Conservation (phyloP, 1,140 invertebrate species). For the Trichonephila clavata region DNA sequence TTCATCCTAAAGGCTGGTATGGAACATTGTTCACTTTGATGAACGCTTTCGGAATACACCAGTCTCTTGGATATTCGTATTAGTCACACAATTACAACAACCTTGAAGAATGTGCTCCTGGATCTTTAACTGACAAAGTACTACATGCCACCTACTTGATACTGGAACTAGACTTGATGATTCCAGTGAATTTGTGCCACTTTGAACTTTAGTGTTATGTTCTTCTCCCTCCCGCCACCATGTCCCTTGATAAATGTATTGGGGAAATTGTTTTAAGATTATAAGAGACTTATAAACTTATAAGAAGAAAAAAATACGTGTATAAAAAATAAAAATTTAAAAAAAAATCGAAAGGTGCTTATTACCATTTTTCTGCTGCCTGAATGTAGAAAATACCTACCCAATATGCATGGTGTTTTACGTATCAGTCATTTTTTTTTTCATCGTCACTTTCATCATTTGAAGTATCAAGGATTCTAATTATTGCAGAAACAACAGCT, state of each 20-base stretch:
- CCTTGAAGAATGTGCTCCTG: constrained; percentile 28
- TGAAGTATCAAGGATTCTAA: constrained; percentile 35
- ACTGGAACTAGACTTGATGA: constrained; percentile 26
- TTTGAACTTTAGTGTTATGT: constrained; percentile 65
- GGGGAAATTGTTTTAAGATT: constrained; percentile 51
- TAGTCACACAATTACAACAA: constrained; percentile 40
- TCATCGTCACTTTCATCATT: constrained; percentile 73
- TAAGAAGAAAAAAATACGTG: constrained; percentile 60
- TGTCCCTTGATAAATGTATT: constrained; percentile 38
- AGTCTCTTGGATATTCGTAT: constrained; percentile 37
- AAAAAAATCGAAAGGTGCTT: constrained; percentile 74
- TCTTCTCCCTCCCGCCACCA: constrained; percentile 16
- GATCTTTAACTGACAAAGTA: constrained; percentile 50
- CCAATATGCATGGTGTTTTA: constrained; percentile 72
- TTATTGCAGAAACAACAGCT: constrained; percentile 16
- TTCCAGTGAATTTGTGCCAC: constrained; percentile 71
- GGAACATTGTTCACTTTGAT: not conserved
- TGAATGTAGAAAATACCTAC: constrained; percentile 68
- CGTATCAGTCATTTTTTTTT: constrained; percentile 60
- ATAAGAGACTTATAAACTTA: constrained; percentile 58
- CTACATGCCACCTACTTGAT: constrained; percentile 24
- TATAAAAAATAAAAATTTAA: constrained; percentile 64
- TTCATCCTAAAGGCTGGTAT: not conserved
- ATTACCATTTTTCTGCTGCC: constrained; percentile 70
- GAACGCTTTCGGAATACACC: not conserved